Percentiles rank a stretch among this genome's conserved stretches.
Evolutionary conservation across 2,113 vertebrate genomes (phyloP).

Genomic region (Indicator maculatus): DNA sequence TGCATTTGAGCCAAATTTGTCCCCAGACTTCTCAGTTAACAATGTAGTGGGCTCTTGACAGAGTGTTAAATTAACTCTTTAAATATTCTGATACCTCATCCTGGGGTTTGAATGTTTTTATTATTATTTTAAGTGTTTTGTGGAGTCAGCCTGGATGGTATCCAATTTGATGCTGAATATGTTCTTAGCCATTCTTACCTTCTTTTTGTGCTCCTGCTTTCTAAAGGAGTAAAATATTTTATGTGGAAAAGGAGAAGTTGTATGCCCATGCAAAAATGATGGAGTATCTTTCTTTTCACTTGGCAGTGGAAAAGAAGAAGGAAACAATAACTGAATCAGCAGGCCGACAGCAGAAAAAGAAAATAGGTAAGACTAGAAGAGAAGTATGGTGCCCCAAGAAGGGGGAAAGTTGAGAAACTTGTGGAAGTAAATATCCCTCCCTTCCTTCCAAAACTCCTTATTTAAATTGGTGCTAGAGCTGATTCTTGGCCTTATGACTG

Average conservation of each 20-base stretch:
- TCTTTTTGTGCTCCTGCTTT: neutral
- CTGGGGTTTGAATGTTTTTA: neutral
- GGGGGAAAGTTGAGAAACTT: neutral
- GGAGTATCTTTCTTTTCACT: slow-evolving; percentile 12
- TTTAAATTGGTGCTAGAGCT: neutral
- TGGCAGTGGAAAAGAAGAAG: slow-evolving; percentile 97
- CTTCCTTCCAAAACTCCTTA: neutral
- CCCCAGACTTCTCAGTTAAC: neutral
- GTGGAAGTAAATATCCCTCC: neutral
- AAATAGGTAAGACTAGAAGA: slow-evolving; percentile 86
- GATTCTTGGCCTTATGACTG: neutral
- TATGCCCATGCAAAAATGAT: neutral
- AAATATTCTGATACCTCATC: neutral
- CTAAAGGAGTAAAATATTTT: neutral
- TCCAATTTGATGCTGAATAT: neutral
- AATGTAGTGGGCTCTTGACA: neutral
- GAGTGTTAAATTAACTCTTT: neutral
- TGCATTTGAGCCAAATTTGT: slow-evolving; percentile 27
- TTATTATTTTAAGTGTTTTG: neutral
- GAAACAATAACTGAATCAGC: slow-evolving; percentile 97
- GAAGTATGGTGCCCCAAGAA: neutral
- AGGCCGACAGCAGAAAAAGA: slow-evolving; percentile 97
- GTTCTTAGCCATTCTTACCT: neutral
- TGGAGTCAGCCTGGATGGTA: neutral
- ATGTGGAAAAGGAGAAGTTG: neutral